Evolutionary conservation across 2,797 vertebrate species (phyloP).

Genomic region (Channallabes apus): DNA sequence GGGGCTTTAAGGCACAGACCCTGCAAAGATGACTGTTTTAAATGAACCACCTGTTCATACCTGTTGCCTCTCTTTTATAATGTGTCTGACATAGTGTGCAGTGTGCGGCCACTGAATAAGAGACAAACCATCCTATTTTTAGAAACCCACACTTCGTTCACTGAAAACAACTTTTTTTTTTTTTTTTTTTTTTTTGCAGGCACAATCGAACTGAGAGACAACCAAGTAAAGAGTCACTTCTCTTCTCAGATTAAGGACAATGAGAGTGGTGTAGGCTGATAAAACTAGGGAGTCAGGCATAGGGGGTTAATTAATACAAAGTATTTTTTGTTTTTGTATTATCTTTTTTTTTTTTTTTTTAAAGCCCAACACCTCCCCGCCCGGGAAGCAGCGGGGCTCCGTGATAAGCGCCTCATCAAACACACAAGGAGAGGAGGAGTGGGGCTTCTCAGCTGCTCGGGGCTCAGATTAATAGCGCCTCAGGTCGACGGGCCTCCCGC

Average conservation of each 20-base stretch:
- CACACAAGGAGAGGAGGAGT: slow-evolving; percentile 57
- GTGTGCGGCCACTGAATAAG: not conserved
- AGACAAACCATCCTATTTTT: not conserved
- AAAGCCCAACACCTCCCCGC: slow-evolving; percentile 59
- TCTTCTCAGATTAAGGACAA: slow-evolving; percentile 33
- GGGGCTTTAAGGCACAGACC: slow-evolving; percentile 25
- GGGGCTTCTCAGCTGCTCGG: slow-evolving; percentile 56
- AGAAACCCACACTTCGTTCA: not conserved
- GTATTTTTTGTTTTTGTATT: slow-evolving; percentile 46
- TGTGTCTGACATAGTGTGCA: not conserved
- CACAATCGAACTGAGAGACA: slow-evolving; percentile 7
- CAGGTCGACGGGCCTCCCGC: slow-evolving; percentile 65
- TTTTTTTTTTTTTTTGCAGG: not conserved
- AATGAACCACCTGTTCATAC: slow-evolving; percentile 16
- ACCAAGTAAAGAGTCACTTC: slow-evolving; percentile 11
- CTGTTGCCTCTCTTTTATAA: slow-evolving; percentile 5
- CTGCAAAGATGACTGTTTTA: not conserved
- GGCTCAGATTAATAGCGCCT: slow-evolving; percentile 65
- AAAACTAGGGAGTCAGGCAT: slow-evolving; percentile 46
- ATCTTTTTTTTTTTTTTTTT: slow-evolving; percentile 18
- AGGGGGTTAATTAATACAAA: slow-evolving; percentile 65
- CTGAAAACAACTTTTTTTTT: not conserved
- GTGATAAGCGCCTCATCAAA: slow-evolving; percentile 66
- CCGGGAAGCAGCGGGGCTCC: slow-evolving; percentile 63
- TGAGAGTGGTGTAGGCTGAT: slow-evolving; percentile 45